These are phyloP conservation scores for Zygaena filipendulae DNA, from an alignment of 2,888 invertebrate species.

Conservation along the genomic window DNA sequence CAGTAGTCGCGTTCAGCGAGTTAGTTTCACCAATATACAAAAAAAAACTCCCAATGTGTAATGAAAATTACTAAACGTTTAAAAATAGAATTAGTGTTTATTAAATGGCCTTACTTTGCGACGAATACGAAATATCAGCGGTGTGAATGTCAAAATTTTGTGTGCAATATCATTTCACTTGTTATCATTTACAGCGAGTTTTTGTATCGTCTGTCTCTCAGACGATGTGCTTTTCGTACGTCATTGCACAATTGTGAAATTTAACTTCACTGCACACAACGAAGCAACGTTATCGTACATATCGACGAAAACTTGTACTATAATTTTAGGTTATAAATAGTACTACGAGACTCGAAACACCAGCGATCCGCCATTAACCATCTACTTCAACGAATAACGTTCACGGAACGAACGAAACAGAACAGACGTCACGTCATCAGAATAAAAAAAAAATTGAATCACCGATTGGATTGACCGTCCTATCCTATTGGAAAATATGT, in stretches of 20 bases:
- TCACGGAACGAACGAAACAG: slow-evolving; percentile 29
- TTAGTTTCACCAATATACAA: slow-evolving; percentile 61
- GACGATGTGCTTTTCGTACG: slow-evolving; percentile 53
- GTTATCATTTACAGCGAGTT: slow-evolving; percentile 49
- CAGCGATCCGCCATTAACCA: slow-evolving; percentile 68
- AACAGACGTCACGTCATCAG: slow-evolving; percentile 60
- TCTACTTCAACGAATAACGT: slow-evolving; percentile 53
- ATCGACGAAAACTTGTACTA: slow-evolving; percentile 69
- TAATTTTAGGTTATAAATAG: slow-evolving; percentile 70
- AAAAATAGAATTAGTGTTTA: slow-evolving; percentile 70
- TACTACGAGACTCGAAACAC: slow-evolving; percentile 66
- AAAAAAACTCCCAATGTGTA: slow-evolving; percentile 63
- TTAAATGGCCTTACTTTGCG: slow-evolving; percentile 69
- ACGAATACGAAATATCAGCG: slow-evolving; percentile 67
- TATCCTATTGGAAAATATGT: no score
- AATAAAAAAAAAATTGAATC: slow-evolving; percentile 30
- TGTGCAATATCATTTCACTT: slow-evolving; percentile 68
- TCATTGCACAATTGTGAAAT: slow-evolving; percentile 62
- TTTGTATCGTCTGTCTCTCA: slow-evolving; percentile 31
- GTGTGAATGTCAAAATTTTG: slow-evolving; percentile 68
- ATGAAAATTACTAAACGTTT: slow-evolving; percentile 66
- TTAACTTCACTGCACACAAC: slow-evolving; percentile 62
- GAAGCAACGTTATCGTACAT: slow-evolving; percentile 65
- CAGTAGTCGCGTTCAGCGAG: slow-evolving; percentile 33
- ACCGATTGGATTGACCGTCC: no score